These are phyloP conservation scores for Corbicula japonica DNA, from an alignment of 2,888 invertebrate species.

Conservation along the genomic window DNA sequence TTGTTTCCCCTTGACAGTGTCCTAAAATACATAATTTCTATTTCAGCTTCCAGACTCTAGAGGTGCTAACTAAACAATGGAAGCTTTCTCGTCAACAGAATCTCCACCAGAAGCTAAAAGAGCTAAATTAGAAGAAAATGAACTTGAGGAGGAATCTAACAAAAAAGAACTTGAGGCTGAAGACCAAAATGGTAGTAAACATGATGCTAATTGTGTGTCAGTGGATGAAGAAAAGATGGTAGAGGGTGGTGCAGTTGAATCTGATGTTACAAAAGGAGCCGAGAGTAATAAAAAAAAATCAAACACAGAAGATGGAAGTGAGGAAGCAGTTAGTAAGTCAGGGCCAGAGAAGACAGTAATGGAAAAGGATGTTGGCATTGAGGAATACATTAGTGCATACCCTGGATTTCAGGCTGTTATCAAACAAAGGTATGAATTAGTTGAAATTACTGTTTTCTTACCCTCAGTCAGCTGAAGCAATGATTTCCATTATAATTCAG, in stretches of 20 bases:
- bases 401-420: conserved; percentile 83
- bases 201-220: conserved; percentile 4
- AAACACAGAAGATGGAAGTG: not conserved
- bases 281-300: not conserved
- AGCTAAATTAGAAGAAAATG: too few relatives aligned
- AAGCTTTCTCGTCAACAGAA: too few relatives aligned
- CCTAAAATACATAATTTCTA: too few relatives aligned
- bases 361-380: conserved; percentile 84
- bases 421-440: conserved; percentile 82
- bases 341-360: not conserved
- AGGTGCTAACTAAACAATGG: too few relatives aligned
- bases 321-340: not conserved
- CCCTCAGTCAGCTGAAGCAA: not conserved
- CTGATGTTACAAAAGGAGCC: not conserved
- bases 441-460: not conserved
- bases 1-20: too few relatives aligned
- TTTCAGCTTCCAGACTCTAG: too few relatives aligned
- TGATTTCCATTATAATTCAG: too few relatives aligned
- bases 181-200: not conserved
- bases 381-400: conserved; percentile 81
- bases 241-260: not conserved
- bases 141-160: too few relatives aligned
- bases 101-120: too few relatives aligned
- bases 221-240: not conserved
- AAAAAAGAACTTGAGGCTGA: not conserved